Conservation (phyloP, 2,113 vertebrate species). For the Anser brachyrhynchus region DNA sequence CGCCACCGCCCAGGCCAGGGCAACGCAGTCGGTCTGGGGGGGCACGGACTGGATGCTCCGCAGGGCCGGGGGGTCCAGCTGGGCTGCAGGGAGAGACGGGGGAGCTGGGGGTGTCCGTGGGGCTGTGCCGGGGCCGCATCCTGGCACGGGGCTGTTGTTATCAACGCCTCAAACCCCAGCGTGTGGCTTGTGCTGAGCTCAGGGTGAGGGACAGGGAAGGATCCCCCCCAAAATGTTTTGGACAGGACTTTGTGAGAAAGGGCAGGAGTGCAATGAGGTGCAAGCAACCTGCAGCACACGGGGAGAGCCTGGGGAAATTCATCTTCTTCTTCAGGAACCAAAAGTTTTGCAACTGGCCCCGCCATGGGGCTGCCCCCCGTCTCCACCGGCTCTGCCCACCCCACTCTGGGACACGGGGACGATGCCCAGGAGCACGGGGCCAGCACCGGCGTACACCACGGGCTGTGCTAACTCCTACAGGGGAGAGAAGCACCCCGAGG, state of each 20-base stretch:
- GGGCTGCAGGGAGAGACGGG: conserved; percentile 58
- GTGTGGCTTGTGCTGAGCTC: neutral
- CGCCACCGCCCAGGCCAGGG: conserved; percentile 55
- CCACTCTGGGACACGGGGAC: fast-evolving
- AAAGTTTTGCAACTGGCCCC: no score
- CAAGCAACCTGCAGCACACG: neutral
- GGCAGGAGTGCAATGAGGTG: neutral
- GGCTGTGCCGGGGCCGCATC: fast-evolving
- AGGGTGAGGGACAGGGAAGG: neutral
- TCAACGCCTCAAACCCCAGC: neutral
- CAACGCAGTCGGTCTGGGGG: conserved; percentile 61
- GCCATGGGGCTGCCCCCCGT: no score
- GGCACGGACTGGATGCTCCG: conserved; percentile 11
- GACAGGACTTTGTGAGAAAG: neutral
- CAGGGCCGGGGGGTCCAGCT: conserved; percentile 71
- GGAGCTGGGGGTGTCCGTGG: neutral
- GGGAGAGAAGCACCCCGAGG: neutral
- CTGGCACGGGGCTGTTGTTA: fast-evolving
- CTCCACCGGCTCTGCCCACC: neutral
- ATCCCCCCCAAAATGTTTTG: neutral
- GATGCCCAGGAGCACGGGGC: fast-evolving
- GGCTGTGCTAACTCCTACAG: fast-evolving
- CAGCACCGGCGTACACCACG: neutral
- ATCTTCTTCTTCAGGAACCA: no score
- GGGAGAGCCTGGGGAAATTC: no score